Percentiles rank a stretch among this genome's conserved stretches.
phyloP scores from a whole-genome alignment of 2,113 vertebrate species.

The Aleadryas rufinucha region DNA sequence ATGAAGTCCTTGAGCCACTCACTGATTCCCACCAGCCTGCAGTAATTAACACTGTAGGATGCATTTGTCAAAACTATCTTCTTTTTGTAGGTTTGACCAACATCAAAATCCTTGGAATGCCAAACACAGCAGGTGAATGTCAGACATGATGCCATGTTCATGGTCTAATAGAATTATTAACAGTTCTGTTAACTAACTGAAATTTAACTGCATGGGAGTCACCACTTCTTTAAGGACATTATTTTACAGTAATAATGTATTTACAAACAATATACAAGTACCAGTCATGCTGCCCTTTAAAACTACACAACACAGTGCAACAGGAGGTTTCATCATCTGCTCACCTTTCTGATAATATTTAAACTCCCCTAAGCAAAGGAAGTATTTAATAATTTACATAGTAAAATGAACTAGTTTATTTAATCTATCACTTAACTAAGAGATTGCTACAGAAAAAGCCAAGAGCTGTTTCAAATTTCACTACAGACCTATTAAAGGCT shows the following conservation, averaged over 20 bases:
- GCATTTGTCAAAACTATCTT: conserved; percentile 83
- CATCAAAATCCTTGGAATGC: conserved; percentile 84
- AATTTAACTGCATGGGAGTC: background rate
- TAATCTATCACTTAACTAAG: background rate
- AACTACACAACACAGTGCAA: background rate
- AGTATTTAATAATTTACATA: background rate
- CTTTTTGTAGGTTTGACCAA: conserved; percentile 87
- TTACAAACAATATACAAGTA: background rate
- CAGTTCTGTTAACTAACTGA: background rate
- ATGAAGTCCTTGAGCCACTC: conserved; percentile 79
- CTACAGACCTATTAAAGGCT: background rate
- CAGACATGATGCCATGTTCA: background rate
- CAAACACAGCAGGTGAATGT: background rate
- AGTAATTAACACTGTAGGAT: conserved; percentile 79
- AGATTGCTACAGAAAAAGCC: background rate
- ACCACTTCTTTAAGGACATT: background rate
- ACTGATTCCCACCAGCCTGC: conserved; percentile 80
- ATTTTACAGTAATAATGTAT: background rate
- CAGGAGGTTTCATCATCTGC: background rate
- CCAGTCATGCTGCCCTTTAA: background rate
- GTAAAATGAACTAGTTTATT: background rate
- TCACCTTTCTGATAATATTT: background rate
- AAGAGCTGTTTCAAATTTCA: background rate
- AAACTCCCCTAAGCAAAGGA: background rate
- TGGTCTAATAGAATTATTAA: background rate